Evolutionary conservation across 1,140 invertebrate species (phyloP), one percentile per base, ranked within the genome.

Genomic region (Drosophila biarmipes): DNA sequence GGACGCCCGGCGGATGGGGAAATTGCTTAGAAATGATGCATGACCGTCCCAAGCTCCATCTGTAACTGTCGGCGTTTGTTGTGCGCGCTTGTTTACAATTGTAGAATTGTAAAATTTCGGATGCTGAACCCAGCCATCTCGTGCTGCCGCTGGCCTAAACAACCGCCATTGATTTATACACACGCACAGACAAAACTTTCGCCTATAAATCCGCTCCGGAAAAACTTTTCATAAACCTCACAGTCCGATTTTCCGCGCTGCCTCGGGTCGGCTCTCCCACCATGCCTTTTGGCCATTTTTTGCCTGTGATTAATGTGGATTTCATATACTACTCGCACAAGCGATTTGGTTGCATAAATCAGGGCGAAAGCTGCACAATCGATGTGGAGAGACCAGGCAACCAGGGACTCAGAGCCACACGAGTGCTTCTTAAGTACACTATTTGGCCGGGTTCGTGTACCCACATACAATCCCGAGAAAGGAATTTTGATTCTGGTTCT

Each of bases 11-110:
- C 78, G 75, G 74, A 87, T 78, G 78, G 78, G 64, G 86, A 90
- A 90, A 90, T 90, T 90, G 81, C 86, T 90, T 82, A 82, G 87
- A 82, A 90, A 90, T 90, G 80, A 90, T 90, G 74, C 78, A 90
- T 81, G 62, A 79, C 66, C 78, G 45, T 64, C 48, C 35, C 59
- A 27, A 63, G 42, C 46, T 68, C 57, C 40, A 45, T 58, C 45
- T 42, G 38, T 75, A 34, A 58, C 77, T 68, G 56, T 48, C 38
- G 56, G 59, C 55, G 31, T 55, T 38, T 77, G 53, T 56, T 29
- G 37, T 29, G 37, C 48, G 14, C 21, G 43, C 73, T 69, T 85
- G 82, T 87, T 89, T 89, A 89, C 82, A 82, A 89, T 89, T 82
- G 82, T 78, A 51, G 62, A 87, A 75, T 74, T 45, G 15, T 24